Base-by-base conservation (phyloP, 2,797 vertebrate genomes). In the Sandelia bainsii region DNA sequence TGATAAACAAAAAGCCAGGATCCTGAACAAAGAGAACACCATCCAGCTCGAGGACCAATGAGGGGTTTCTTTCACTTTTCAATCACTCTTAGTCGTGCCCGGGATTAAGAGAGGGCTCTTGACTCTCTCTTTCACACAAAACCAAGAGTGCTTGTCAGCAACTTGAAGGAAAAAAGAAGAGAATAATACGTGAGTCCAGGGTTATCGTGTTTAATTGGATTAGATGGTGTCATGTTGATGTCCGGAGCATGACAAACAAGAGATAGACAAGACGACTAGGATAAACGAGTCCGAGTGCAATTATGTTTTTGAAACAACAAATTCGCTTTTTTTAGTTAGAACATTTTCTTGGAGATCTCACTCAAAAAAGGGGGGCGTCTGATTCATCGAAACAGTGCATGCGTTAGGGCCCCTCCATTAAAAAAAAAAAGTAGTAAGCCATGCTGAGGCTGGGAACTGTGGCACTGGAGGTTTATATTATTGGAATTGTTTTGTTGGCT, bases 131-230 rank as follows among this genome's bases (percentile, higher is more conserved):
- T 92, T 93, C 90, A 93, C 86, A 83, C 83, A 77, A 73, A 91
- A 86, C 80, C 83, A 88, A 89, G 91, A 90, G 92, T 83, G 87
- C 91, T 91, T 93, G 90, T 94, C 90, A 90, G 87, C 85, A 90
- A 92, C 89, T 92, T 51, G 79, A 88, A 65, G 73, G 75, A 69
- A 71, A 90, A 87, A 83, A 69, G 83, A 85, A 57, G 74, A 87
- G 91, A 93, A 91, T 87, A 93, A 91, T 86, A 85, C 67, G 84
- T 82, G 81, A 90, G 87, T 84, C 84, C 86, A 46, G 89, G 87
- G 89, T 92, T 91, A 91, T 92, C 90, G 86, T 91, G 83, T 92
- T 93, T 94, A 95, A 95, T 94, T 94, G 94, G 94, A 95, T 95
- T 95, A 94, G 89, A 88, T 82, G 87, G 90, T 92, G 92, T 93